Conservation (phyloP, 2,888 invertebrate genomes). For the Eristalinus sepulchralis region DNA sequence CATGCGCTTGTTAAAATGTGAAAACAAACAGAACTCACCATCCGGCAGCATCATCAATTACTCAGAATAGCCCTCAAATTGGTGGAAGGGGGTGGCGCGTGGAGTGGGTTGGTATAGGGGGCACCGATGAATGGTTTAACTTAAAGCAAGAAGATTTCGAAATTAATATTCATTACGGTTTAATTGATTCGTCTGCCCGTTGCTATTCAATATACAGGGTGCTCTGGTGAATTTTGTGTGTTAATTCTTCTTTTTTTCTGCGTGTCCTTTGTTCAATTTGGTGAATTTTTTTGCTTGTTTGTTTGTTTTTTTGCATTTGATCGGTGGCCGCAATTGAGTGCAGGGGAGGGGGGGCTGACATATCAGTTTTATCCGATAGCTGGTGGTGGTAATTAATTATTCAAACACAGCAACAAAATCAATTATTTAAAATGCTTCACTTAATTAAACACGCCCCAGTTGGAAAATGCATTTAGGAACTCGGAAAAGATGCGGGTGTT, state of each 20-base stretch:
- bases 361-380: constrained; percentile 10
- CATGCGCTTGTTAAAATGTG: not conserved
- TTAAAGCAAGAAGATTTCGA: not conserved
- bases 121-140: not conserved
- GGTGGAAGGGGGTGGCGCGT: not conserved
- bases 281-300: not conserved
- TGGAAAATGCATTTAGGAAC: not conserved
- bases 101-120: not conserved
- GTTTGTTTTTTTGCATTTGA: not conserved
- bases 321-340: not conserved
- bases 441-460: not conserved
- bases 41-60: not conserved
- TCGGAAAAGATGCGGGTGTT: not conserved
- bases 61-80: not conserved
- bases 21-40: not conserved
- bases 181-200: constrained; percentile 13
- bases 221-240: not conserved
- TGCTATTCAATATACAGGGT: constrained; percentile 16
- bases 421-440: constrained; percentile 29
- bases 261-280: not conserved
- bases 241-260: not conserved
- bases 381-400: constrained; percentile 30
- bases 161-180: constrained; percentile 36
- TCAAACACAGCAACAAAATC: constrained; percentile 13
- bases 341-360: not conserved